These are phyloP conservation scores for Eudemis profundana DNA, from an alignment of 2,888 invertebrate genomes.

Conservation along the genomic window DNA sequence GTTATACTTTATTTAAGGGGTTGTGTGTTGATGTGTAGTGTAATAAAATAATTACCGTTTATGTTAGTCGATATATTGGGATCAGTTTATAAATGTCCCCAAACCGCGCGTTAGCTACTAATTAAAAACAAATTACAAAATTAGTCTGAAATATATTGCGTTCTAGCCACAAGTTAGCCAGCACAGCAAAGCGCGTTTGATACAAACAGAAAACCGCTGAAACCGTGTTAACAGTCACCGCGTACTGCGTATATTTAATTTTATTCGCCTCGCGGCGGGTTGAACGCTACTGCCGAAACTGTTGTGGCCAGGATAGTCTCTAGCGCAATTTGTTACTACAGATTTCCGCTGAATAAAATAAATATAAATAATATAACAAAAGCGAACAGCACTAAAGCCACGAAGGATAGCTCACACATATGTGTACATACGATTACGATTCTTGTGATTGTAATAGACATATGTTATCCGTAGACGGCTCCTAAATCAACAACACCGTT, in stretches of 20 bases:
- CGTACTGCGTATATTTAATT: background rate
- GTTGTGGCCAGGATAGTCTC: background rate
- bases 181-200: background rate
- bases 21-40: slow-evolving; percentile 7
- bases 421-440: too few relatives aligned
- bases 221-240: background rate
- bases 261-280: background rate
- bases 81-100: slow-evolving; percentile 70
- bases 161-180: background rate
- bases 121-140: slow-evolving; percentile 3
- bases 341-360: background rate
- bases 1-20: background rate
- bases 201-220: background rate
- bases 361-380: background rate
- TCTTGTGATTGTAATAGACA: background rate
- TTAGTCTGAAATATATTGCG: background rate
- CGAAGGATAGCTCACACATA: too few relatives aligned
- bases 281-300: background rate
- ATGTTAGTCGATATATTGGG: slow-evolving; percentile 52
- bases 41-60: slow-evolving; percentile 1
- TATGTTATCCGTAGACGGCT: too few relatives aligned
- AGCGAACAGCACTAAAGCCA: too few relatives aligned
- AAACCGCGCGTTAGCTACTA: background rate
- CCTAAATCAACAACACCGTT: too few relatives aligned
- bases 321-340: background rate